These are phyloP conservation scores for Porites evermanni DNA, from an alignment of 92 coral and sea anemone genomes.

Conservation along the genomic window DNA sequence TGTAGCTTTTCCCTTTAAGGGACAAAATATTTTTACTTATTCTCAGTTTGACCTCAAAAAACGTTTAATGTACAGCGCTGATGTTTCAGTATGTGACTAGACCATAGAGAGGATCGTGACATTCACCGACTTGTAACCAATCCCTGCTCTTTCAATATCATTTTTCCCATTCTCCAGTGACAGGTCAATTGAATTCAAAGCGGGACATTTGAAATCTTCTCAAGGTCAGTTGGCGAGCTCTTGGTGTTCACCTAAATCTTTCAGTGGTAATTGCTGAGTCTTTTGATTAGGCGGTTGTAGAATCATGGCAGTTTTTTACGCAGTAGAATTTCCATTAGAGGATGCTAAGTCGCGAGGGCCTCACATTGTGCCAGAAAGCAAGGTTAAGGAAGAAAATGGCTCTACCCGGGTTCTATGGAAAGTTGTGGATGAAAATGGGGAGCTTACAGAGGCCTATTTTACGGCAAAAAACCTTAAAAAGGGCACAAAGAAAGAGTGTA, in stretches of 20 bases:
- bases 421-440: conserved; percentile 54
- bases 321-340: conserved; percentile 51
- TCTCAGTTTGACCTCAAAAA: conserved; percentile 31
- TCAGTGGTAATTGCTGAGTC: conserved; percentile 8
- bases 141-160: conserved; percentile 26
- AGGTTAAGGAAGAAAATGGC: conserved; percentile 50
- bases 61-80: conserved; percentile 8
- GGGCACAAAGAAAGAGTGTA: conserved; percentile 55
- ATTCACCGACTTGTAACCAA: conserved; percentile 26
- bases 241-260: conserved; percentile 30
- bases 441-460: conserved; percentile 34
- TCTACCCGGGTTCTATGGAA: conserved; percentile 48
- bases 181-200: conserved; percentile 33
- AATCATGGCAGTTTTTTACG: conserved; percentile 32
- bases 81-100: conserved; percentile 16
- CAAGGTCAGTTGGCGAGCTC: conserved; percentile 32
- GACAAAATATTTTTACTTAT: conserved; percentile 26
- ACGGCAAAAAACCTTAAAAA: conserved; percentile 37
- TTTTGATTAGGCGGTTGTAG: not conserved
- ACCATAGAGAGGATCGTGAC: conserved; percentile 22
- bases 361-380: conserved; percentile 51
- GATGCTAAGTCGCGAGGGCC: conserved; percentile 52
- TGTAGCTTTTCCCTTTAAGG: conserved; percentile 23
- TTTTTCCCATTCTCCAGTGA: conserved; percentile 34
- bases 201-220: conserved; percentile 34